Percentiles rank a stretch among this genome's conserved stretches.
phyloP scores from a whole-genome alignment of 2,888 invertebrate species.

The Pandemis corylana region DNA sequence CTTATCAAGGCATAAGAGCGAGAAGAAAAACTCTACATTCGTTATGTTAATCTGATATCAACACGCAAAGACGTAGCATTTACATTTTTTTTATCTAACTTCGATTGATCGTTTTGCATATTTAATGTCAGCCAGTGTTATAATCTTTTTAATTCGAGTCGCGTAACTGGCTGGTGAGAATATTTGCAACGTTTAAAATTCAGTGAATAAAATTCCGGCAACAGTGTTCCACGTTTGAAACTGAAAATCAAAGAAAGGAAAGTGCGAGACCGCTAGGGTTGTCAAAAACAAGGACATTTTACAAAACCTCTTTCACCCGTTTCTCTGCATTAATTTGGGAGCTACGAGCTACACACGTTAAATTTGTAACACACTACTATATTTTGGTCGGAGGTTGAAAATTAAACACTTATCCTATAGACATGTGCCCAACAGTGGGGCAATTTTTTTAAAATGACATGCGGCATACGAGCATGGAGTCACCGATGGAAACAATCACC shows the following conservation, averaged over 20 bases:
- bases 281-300: background rate
- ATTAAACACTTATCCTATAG: too few relatives aligned
- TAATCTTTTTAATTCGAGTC: background rate
- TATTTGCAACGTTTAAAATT: constrained; percentile 16
- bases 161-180: background rate
- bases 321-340: too few relatives aligned
- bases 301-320: too few relatives aligned
- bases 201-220: constrained; percentile 44
- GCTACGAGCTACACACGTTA: too few relatives aligned
- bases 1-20: background rate
- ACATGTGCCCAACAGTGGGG: too few relatives aligned
- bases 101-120: constrained; percentile 5
- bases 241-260: constrained; percentile 45
- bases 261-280: constrained; percentile 27
- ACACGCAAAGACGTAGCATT: too few relatives aligned
- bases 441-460: too few relatives aligned
- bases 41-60: background rate
- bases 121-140: background rate
- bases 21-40: background rate
- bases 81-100: background rate
- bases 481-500: too few relatives aligned
- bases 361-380: too few relatives aligned
- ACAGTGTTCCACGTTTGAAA: constrained; percentile 52
- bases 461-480: too few relatives aligned
- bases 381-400: too few relatives aligned